These are phyloP conservation scores for Chrysomallon squamiferum DNA, from an alignment of 1,140 invertebrate species.

Conservation along the genomic window DNA sequence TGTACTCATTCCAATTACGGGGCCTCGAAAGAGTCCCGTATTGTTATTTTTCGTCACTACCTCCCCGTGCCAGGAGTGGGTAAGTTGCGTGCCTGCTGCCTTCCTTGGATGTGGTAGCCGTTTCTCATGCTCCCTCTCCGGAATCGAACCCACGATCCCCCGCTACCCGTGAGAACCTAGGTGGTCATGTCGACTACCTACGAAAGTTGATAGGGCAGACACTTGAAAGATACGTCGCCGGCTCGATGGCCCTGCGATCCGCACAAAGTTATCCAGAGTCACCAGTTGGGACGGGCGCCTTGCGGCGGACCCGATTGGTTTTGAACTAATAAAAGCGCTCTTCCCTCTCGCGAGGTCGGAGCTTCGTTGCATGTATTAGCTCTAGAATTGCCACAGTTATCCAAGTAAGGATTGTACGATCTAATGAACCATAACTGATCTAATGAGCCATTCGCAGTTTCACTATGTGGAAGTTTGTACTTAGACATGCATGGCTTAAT, in stretches of 20 bases:
- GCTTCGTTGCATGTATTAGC: conserved; percentile 62
- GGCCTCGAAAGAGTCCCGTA: conserved; percentile 78
- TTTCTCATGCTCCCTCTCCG: conserved; percentile 85
- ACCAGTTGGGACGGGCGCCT: conserved; percentile 64
- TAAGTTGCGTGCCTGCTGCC: conserved; percentile 89
- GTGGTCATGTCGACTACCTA: conserved; percentile 80
- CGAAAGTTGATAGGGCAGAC: conserved; percentile 74
- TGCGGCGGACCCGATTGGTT: conserved; percentile 64
- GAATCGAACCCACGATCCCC: conserved; percentile 69
- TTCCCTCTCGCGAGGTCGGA: conserved; percentile 63
- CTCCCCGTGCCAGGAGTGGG: conserved; percentile 80
- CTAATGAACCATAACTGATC: conserved; percentile 78
- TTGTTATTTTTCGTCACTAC: conserved; percentile 89
- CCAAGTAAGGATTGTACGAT: conserved; percentile 74
- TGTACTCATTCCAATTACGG: conserved; percentile 89
- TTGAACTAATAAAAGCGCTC: conserved; percentile 71
- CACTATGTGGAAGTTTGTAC: conserved; percentile 73
- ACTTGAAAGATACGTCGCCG: conserved; percentile 78
- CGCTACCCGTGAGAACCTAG: conserved; percentile 82
- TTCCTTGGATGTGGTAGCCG: conserved; percentile 89
- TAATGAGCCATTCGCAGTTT: conserved; percentile 83
- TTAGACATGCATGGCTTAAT: conserved; percentile 72
- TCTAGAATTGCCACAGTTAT: conserved; percentile 90
- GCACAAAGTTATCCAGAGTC: conserved; percentile 81
- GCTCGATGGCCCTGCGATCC: conserved; percentile 53